Base-by-base conservation (phyloP, 2,113 vertebrate species). In the Odontophorus gujanensis region DNA sequence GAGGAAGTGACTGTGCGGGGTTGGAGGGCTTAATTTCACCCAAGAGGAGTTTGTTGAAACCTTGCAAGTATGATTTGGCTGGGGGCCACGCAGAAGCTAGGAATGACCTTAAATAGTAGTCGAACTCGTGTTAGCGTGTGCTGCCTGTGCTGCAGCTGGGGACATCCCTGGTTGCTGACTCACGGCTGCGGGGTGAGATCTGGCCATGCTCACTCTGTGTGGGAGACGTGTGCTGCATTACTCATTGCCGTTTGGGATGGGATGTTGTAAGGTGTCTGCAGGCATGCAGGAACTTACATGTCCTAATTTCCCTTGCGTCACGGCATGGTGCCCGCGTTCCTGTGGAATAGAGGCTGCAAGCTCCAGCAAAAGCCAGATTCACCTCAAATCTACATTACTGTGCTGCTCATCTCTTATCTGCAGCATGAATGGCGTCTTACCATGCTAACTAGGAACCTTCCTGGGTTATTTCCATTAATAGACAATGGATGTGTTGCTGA, bases 101-200 rank as follows among this genome's bases (percentile, higher is more conserved):
- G 83, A 77, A 95, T 95, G 93, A 83, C 92, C 88, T 86, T 87
- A 92, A 96, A 95, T 92, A 96, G 92, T 91, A 79, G 84, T 85
- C 40, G 11, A 51, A 25, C 92, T 45, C 65, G 89, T 58, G 72
- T 63, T 72, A 73, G 87, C 71, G 8, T 92, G 83, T 57, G 87
- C 53, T 83, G 86, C 72, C 83, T 78, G 82, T 25, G 6, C 7
- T 4, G 72, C 67, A 40, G 79, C 34, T 13, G 2, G 53, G 85
- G 62, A 43, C 14, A 2, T 47, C 96, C 48, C 5, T 0, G 32
- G 17, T 58, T 90, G 76, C 92, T 97, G 95, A 96, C 78, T 95
- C 95, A 92, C 40, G 8, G 19, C 45, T 76, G 94, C 78, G 50
- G 58, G 62, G 24, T 10, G 43, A 90, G 68, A 74, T 42, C 57